Evolutionary conservation across 1,140 invertebrate genomes (phyloP), one percentile per base, ranked within the genome.

Genomic region (Geopemphigus sp.): DNA sequence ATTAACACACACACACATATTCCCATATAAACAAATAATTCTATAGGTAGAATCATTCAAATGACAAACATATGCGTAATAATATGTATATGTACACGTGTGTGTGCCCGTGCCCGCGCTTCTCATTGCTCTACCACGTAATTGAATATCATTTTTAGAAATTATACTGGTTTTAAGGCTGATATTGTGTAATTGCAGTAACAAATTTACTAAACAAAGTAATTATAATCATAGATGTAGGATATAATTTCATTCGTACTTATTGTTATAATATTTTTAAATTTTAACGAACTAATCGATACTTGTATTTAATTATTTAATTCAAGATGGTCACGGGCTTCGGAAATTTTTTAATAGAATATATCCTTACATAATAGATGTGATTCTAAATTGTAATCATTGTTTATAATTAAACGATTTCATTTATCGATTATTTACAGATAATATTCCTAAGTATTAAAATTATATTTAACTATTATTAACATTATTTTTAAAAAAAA

Each of bases 21-120:
- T 11, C 26, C 19, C 32, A 29, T 39, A 29, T 39, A 64, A 11
- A 66, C 14, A 24, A 47, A 68, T 14, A 12, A 50, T 68, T 68
- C 64, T 47, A 15, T 24, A 68, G 32, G 6, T 24, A 68, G n/a
- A 68, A 68, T 68, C n/a, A 14, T 66, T 64, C 32, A 24, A 47
- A 68, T 47, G 1, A 68, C 39, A 47, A 68, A 39, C 19, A n/a
- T 22, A 29, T 22, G 61, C 19, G 63, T 12, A 39, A 26, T 19
- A n/a, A 64, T 64, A 5, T 12, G 39, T 64, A n/a, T 64, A 19
- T 54, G 15, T 19, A 19, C 4, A 54, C 17, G 53, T 54, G 17
- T 54, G 53, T 19, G 19, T 19, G 15, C 19, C n/a, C n/a, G n/a
- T n/a, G n/a, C n/a, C n/a, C n/a, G 53, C 4, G 19, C 53, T 54